phyloP scores from a whole-genome alignment of 1,140 invertebrate genomes.

The Magallana angulata region DNA sequence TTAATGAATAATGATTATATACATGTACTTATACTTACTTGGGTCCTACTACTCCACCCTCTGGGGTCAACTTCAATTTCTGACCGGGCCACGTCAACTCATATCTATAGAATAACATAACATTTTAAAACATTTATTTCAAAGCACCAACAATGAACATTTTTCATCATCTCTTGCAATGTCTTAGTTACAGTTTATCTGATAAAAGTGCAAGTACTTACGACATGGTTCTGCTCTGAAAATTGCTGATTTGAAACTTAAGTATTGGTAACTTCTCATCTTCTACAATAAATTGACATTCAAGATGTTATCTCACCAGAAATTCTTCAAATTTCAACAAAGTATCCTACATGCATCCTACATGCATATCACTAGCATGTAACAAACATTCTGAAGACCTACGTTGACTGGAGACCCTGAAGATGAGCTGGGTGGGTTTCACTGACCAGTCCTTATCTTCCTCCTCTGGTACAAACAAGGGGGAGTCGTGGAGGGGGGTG shows the following conservation, averaged over 20 bases:
- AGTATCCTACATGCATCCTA: too few species aligned
- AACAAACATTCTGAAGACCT: not conserved
- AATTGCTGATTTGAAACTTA: constrained; percentile 47
- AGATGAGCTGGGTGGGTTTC: constrained; percentile 36
- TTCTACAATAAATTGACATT: constrained; percentile 3
- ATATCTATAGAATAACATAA: constrained; percentile 19
- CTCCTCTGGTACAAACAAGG: not conserved
- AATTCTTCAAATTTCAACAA: too few species aligned
- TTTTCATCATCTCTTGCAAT: not conserved
- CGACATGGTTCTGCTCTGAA: constrained; percentile 36
- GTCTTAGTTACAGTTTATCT: not conserved
- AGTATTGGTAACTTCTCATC: constrained; percentile 46
- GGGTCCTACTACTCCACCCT: constrained; percentile 36
- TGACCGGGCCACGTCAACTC: constrained; percentile 44
- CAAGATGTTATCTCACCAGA: not conserved
- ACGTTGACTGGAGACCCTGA: constrained; percentile 33
- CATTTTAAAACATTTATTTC: not conserved
- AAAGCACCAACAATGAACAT: not conserved
- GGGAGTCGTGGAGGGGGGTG: not conserved
- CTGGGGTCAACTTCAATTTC: constrained; percentile 40
- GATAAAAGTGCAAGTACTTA: not conserved
- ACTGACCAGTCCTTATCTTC: constrained; percentile 32
- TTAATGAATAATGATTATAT: too few species aligned
- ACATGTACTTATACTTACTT: constrained; percentile 25
- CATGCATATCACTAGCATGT: not conserved